Evolutionary conservation across 1,140 invertebrate species (phyloP), one percentile per base, ranked within the genome.

Genomic region (Lamellibrachia luymesi): DNA sequence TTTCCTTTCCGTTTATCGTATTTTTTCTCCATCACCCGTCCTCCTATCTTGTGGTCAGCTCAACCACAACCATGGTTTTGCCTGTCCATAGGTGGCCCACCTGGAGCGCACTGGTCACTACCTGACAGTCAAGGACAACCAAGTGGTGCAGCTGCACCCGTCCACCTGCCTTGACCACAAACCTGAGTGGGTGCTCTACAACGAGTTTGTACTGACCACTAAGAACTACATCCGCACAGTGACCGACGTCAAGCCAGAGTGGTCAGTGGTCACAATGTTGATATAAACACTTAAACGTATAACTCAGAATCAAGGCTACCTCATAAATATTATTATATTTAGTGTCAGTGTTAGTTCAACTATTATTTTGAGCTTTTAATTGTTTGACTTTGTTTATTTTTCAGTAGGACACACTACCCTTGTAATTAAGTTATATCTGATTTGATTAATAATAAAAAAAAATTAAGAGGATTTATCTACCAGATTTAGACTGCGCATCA

Each of bases 191-290:
- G 99, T 99, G 27, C 98, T 99, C 92, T 99, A 99, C 97, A 99
- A 99, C 96, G 99, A 99, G 97, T 99, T 99, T 96, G 99, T 99
- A 51, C 97, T 99, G 92, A 99, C 99, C 52, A 99, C 99, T 22
- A 99, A 99, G 96, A 99, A 99, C 96, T 99, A 99, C 96, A 99
- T 99, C 94, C 97, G 99, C 94, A 99, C 99, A 2, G 99, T 99
- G 2, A 99, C 99, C 2, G 99, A 99, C 96, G 98, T 99, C 92
- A 99, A 99, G 97, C 99, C 97, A 27, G 97, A 97, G 95, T 97
- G 97, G 99, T 99, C 97, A 97, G 97, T 93, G 50, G 50, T 17
- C 27, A 5, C 51, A 22, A 17, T 10, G 91, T 80, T 80, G 25
- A 10, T 80, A 22, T 80, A 80, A 80, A 22, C 64, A 8, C 52